Base-by-base conservation (phyloP, 2,113 vertebrate species). In the Corythornis vintsioides region DNA sequence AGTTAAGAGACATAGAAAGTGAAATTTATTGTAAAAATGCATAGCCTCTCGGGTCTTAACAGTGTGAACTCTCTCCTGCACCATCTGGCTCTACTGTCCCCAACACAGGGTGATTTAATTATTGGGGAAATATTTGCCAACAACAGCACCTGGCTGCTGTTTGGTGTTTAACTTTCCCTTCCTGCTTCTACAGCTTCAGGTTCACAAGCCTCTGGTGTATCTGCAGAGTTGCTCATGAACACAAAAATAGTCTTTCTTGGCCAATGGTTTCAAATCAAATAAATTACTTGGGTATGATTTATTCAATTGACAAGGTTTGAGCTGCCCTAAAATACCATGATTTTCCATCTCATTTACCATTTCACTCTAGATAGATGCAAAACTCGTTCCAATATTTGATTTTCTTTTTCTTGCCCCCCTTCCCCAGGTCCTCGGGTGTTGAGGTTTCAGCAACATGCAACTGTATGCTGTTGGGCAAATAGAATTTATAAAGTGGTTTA, bases 41-140 rank as follows among this genome's bases (percentile, higher is more conserved):
- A n/a, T 50, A 75, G 45, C 79, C 19, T 56, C 14, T 70, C 18
- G 4, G 4, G 26, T 91, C 92, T 72, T 47, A 55, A 79, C 59
- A 66, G 11, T 1, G 2, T 53, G 29, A 88, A 15, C 45, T 83
- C 67, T 60, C 48, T 90, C 55, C 53, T 56, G 50, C 40, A 80
- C 89, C 78, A 83, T 77, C 82, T 92, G 89, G 69, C 53, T 90
- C 35, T 16, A 9, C 82, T 25, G 20, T 73, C 42, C 17, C 74
- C 66, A 53, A 26, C 40, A 61, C 35, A 38, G 26, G 25, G 72
- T 19, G 42, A 92, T 63, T 24, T 71, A 83, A 82, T 89, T 92
- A 85, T 91, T 95, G 57, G 57, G 78, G 83, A 92, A 95, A 91
- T 53, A 33, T 95, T 86, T 86, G 72, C 89, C 91, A 95, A 61